These are phyloP conservation scores for Octodonta nipae DNA, from an alignment of 2,888 invertebrate species.

Conservation along the genomic window DNA sequence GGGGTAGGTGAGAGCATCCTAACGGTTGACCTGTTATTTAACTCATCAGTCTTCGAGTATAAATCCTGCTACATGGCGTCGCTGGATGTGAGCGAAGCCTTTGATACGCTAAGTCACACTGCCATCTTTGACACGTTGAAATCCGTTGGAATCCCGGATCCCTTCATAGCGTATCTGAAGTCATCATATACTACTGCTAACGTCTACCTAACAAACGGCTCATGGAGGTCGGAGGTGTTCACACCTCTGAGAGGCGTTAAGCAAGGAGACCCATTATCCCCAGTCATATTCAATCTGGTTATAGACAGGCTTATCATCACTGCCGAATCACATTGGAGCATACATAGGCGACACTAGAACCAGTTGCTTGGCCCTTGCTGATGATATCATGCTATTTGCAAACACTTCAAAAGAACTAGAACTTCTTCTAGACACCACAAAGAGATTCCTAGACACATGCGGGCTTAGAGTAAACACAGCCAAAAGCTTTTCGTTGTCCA, in stretches of 20 bases:
- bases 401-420: not conserved
- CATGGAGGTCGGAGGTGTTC: not conserved
- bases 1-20: not conserved
- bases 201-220: not conserved
- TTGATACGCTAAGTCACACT: not conserved
- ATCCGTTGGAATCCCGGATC: not conserved
- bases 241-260: constrained; percentile 1
- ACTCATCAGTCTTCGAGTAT: not conserved
- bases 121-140: not conserved
- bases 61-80: not conserved
- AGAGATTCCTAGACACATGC: not conserved
- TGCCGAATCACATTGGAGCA: constrained; percentile 2
- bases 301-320: constrained; percentile 1
- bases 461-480: constrained; percentile 2
- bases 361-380: not conserved
- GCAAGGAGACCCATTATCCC: constrained; percentile 4
- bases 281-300: constrained; percentile 4
- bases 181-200: not conserved
- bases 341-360: not conserved
- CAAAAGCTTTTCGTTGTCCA: not conserved
- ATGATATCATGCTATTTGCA: constrained; percentile 2
- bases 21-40: not conserved
- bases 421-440: not conserved
- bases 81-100: not conserved
- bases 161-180: not conserved